Evolutionary conservation across 1,140 invertebrate species (phyloP).

Genomic region (Cotesia chilonis): DNA sequence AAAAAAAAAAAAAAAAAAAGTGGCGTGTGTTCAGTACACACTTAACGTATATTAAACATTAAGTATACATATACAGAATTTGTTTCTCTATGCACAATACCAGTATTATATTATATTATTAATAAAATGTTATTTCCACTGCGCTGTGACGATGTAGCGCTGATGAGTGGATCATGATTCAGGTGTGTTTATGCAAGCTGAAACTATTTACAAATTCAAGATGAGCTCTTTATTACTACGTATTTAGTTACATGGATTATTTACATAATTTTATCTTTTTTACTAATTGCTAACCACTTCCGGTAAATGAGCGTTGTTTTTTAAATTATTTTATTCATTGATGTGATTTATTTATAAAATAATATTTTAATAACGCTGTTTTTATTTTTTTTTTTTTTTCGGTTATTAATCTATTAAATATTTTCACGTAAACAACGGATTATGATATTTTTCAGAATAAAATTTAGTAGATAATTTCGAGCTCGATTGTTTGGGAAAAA

Average conservation of each 20-base stretch:
- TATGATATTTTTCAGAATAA: no score
- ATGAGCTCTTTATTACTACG: slow-evolving; percentile 29
- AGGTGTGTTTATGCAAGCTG: slow-evolving; percentile 25
- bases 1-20: slow-evolving; percentile 2
- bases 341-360: not conserved
- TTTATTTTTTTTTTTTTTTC: no score
- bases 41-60: slow-evolving; percentile 7
- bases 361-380: no score
- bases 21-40: slow-evolving; percentile 3
- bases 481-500: no score
- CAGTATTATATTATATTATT: no score
- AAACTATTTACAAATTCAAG: slow-evolving; percentile 31
- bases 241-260: slow-evolving; percentile 27
- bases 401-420: no score
- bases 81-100: no score
- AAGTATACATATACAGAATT: not conserved
- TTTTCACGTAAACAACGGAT: no score
- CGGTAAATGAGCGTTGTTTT: not conserved
- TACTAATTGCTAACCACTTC: slow-evolving; percentile 32
- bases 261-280: slow-evolving; percentile 26
- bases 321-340: not conserved
- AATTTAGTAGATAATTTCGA: no score
- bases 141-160: not conserved
- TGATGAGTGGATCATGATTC: slow-evolving; percentile 19
- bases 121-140: not conserved